phyloP scores from a whole-genome alignment of 2,888 invertebrate species.

The Campoletis raptor region DNA sequence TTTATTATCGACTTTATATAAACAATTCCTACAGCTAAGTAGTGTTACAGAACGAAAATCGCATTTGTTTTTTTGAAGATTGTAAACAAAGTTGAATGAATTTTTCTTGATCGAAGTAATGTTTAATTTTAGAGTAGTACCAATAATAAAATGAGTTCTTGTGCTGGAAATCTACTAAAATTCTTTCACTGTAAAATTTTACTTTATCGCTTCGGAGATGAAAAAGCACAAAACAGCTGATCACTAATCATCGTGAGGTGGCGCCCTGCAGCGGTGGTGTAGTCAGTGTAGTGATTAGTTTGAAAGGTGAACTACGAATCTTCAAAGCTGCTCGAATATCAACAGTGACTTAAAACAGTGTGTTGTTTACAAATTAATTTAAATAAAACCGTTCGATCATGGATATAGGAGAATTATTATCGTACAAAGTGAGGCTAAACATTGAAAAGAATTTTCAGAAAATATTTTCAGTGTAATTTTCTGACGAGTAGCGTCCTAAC shows the following conservation, averaged over 20 bases:
- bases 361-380: conserved; percentile 1
- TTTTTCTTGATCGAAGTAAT: not conserved
- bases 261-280: not conserved
- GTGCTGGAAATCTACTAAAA: not conserved
- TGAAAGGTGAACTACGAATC: not conserved
- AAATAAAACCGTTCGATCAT: conserved; percentile 72
- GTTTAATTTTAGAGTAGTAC: not conserved
- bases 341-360: conserved; percentile 11
- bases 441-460: not conserved
- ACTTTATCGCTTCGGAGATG: not conserved
- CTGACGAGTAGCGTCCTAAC: conserved; percentile 34
- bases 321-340: not conserved
- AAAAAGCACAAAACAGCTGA: not conserved
- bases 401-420: conserved; percentile 85
- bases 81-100: not conserved
- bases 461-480: not conserved
- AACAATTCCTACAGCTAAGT: no score
- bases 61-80: not conserved
- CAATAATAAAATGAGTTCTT: not conserved
- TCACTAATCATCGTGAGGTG: not conserved
- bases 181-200: not conserved
- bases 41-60: no score
- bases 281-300: not conserved
- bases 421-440: conserved; percentile 82
- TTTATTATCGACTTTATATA: no score